Base-by-base conservation (phyloP, 2,888 invertebrate genomes). In the Chrysolina haemoptera region DNA sequence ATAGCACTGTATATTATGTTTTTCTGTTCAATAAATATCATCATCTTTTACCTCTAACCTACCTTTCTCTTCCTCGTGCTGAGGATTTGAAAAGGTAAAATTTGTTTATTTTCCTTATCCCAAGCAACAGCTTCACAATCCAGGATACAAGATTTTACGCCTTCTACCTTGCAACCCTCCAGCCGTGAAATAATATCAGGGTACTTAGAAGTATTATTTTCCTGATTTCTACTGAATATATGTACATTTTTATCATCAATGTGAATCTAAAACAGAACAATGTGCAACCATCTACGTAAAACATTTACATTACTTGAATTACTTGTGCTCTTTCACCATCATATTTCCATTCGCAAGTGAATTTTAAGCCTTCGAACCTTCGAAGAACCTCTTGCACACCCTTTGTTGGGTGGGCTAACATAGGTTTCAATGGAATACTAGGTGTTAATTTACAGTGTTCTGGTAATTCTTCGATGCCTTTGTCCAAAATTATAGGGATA, bases 301-400 rank as follows among this genome's bases (percentile, higher is more conserved):
- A 65, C 9, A 16, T 43, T 11, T 22, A 6, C 16, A 8, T 50
- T 14, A 1, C 12, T 11, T 16, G 22, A 35, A 12, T 68, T 83
- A 96, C 93, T 91, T 98, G 99, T 0, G 98, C 99, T 82, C 99
- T 91, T 90, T 99, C 99, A 0, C 99, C 99, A 88, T 99, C 99
- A 87, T 99, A 99, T 88, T 99, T 99, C 93, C 95, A 99, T 89
- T 99, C 99, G 87, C 99, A 99, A 0, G 98, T 98, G 87, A 99
- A 99, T 82, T 93, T 91, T 78, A 94, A 90, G 14, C 94, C 93
- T 74, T 88, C 88, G 73, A 87, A 92, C 83, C 96, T 91, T 74
- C 92, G 91, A 69, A 98, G 88, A 5, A 98, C 95, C 87, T 98
- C 98, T 77, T 93, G 91, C 1, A 99, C 95, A 3, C 98, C 98